Conservation (phyloP, 2,797 vertebrate species). For the Anabacerthia variegaticeps region DNA sequence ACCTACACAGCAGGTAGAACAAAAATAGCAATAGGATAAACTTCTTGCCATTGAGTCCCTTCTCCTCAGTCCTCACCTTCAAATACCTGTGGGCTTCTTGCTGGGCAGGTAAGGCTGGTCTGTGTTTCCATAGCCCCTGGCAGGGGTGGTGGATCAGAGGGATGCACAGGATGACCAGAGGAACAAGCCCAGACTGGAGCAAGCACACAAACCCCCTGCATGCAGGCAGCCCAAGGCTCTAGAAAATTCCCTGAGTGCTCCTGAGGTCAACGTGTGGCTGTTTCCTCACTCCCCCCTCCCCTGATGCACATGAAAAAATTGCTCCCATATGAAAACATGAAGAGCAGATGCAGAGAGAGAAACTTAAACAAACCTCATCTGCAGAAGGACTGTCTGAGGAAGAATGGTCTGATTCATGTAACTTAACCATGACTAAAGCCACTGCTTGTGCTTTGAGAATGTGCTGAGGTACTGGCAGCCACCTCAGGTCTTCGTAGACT, state of each 20-base stretch:
- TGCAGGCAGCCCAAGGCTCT: not conserved
- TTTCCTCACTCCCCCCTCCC: not conserved
- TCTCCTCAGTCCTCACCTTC: not conserved
- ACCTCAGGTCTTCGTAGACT: not conserved
- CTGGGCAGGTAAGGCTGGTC: not conserved
- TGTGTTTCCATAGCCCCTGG: not conserved
- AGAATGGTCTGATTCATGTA: constrained; percentile 1
- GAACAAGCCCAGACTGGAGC: not conserved
- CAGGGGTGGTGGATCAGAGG: not conserved
- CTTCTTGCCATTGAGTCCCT: not conserved
- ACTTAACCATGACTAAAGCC: constrained; percentile 25
- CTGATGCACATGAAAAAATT: not conserved
- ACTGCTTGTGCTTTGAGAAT: not conserved
- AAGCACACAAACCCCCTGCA: not conserved
- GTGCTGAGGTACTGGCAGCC: constrained; percentile 22
- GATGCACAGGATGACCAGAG: not conserved
- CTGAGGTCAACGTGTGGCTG: not conserved
- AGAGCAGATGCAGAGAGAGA: constrained; percentile 14
- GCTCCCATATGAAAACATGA: constrained; percentile 12
- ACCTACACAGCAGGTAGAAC: not conserved
- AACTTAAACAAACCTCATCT: not conserved
- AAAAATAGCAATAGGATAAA: not conserved
- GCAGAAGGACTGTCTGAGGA: not conserved
- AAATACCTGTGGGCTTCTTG: not conserved
- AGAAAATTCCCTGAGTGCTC: constrained; percentile 2